These are phyloP conservation scores for Muscidifurax raptorellus DNA, from an alignment of 1,140 invertebrate species.

Conservation along the genomic window DNA sequence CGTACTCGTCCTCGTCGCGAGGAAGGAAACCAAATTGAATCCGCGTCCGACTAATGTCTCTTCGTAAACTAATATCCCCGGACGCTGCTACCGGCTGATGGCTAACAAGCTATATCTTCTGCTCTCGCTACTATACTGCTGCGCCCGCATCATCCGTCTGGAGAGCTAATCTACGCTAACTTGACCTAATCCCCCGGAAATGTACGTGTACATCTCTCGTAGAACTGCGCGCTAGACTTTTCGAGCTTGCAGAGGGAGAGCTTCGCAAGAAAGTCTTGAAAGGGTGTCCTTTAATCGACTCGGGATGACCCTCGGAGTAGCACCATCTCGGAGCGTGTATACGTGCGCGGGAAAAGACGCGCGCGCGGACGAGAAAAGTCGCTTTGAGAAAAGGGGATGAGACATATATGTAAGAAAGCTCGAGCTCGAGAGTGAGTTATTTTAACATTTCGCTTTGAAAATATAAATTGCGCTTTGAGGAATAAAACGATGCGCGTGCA, in stretches of 20 bases:
- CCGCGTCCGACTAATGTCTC: constrained; percentile 41
- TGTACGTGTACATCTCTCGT: background rate
- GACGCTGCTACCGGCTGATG: background rate
- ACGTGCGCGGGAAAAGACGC: constrained; percentile 2
- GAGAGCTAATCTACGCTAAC: constrained; percentile 38
- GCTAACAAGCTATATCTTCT: constrained; percentile 29
- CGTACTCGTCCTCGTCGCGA: background rate
- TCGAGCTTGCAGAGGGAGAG: background rate
- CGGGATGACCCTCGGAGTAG: background rate
- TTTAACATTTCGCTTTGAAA: too few relatives aligned
- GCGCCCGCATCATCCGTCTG: background rate
- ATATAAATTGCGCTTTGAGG: too few relatives aligned
- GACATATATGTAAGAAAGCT: too few relatives aligned
- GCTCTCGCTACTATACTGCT: too few relatives aligned
- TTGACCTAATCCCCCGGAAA: constrained; percentile 31
- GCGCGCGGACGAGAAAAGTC: background rate
- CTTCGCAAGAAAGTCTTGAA: background rate
- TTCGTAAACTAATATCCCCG: constrained; percentile 46
- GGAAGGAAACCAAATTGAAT: constrained; percentile 46
- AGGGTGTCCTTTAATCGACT: constrained; percentile 21
- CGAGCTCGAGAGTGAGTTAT: too few relatives aligned
- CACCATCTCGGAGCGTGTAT: background rate
- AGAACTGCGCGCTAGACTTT: background rate
- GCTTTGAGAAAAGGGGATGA: background rate
- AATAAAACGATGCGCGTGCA: too few relatives aligned